Evolutionary conservation across 2,888 invertebrate species (phyloP).

Genomic region (Nomada hirtipes): DNA sequence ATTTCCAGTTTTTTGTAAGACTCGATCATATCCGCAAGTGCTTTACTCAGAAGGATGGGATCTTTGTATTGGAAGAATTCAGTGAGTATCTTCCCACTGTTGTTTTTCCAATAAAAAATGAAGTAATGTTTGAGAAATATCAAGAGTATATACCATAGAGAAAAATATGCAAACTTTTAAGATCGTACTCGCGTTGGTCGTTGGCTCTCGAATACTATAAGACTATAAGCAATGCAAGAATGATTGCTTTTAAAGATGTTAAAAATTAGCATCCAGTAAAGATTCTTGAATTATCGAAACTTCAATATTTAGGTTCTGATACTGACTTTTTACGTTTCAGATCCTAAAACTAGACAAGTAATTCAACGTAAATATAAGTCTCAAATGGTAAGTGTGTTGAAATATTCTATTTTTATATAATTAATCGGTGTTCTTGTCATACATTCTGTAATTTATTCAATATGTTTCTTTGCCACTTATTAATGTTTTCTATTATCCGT

Average conservation of each 20-base stretch:
- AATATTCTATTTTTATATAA: not conserved
- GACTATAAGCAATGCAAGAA: not conserved
- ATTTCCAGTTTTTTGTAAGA: conserved; percentile 99
- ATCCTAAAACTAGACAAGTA: conserved; percentile 98
- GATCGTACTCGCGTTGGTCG: too few species aligned
- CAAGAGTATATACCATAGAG: not conserved
- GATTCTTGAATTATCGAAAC: not conserved
- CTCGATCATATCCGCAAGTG: conserved; percentile 99
- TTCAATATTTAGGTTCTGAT: not conserved
- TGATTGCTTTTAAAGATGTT: not conserved
- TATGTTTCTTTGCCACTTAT: too few species aligned
- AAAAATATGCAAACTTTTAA: not conserved
- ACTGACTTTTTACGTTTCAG: conserved; percentile 87
- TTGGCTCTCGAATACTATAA: too few species aligned
- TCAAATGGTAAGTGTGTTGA: conserved; percentile 93
- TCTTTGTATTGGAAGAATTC: conserved; percentile 99
- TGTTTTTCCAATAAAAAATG: not conserved
- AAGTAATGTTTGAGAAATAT: not conserved
- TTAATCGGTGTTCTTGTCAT: not conserved
- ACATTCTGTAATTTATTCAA: not conserved
- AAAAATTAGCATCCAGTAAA: not conserved
- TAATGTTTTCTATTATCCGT: not conserved
- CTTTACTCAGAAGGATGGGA: conserved; percentile 99
- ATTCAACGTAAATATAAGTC: conserved; percentile 99
- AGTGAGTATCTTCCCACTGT: conserved; percentile 91